Conservation (phyloP, 1,140 invertebrate species). For the Araneus ventricosus region DNA sequence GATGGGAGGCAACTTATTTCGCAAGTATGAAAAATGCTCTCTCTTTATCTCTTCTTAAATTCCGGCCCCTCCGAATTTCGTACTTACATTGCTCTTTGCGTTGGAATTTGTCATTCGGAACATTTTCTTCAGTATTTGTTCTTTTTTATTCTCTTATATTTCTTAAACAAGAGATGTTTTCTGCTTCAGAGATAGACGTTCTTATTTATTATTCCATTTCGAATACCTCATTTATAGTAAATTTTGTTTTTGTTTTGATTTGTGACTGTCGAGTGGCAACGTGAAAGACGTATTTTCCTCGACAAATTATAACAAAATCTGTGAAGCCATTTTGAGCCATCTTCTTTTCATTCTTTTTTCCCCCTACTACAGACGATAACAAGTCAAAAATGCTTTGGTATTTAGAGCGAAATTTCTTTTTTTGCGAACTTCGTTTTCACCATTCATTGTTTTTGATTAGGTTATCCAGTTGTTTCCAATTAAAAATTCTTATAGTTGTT, state of each 20-base stretch:
- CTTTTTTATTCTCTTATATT: not conserved
- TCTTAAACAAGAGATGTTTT: not conserved
- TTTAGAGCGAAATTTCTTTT: not conserved
- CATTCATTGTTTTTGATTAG: not conserved
- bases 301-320: conserved; percentile 37
- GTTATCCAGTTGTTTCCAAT: not conserved
- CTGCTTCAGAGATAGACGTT: not conserved
- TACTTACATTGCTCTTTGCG: not conserved
- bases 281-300: not conserved
- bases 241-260: conserved; percentile 18
- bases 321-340: not conserved
- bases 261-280: not conserved
- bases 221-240: not conserved
- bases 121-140: conserved; percentile 10
- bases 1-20: not conserved
- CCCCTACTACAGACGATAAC: not conserved
- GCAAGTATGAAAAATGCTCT: not conserved
- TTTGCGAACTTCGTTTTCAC: not conserved
- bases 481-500: not conserved
- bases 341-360: not conserved
- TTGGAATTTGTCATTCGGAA: not conserved
- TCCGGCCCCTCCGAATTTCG: not conserved
- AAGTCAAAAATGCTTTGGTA: too few species aligned
- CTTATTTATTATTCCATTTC: conserved; percentile 52
- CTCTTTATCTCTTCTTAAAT: not conserved